Conservation (phyloP, 2,797 vertebrate species). For the Bradypodion pumilum region DNA sequence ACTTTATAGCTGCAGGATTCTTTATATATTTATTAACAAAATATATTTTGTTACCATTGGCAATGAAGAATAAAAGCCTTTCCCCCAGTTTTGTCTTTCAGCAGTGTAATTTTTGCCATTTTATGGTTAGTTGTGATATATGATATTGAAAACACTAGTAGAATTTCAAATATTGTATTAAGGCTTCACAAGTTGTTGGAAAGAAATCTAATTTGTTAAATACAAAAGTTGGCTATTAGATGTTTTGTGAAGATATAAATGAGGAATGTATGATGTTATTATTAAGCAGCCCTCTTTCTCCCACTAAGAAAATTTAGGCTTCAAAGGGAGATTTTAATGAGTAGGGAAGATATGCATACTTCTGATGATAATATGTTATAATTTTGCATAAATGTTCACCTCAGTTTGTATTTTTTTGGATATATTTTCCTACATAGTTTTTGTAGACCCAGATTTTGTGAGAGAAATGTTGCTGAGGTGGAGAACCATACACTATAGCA, state of each 20-base stretch:
- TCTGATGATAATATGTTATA: neutral
- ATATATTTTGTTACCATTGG: slow-evolving; percentile 24
- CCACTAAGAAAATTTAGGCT: slow-evolving; percentile 3
- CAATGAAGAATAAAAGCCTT: slow-evolving; percentile 38
- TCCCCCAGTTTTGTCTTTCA: slow-evolving; percentile 53
- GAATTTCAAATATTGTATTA: slow-evolving; percentile 54
- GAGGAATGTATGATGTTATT: slow-evolving; percentile 10
- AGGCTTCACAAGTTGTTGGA: slow-evolving; percentile 48
- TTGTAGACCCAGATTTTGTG: slow-evolving; percentile 18
- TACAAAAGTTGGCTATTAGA: slow-evolving; percentile 26
- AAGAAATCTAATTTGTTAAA: slow-evolving; percentile 41
- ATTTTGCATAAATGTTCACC: neutral
- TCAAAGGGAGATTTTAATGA: slow-evolving; percentile 4
- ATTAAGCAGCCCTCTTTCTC: neutral
- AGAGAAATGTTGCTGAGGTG: slow-evolving; percentile 19
- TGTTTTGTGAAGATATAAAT: slow-evolving; percentile 20
- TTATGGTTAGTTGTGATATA: slow-evolving; percentile 45
- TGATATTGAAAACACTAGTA: slow-evolving; percentile 30
- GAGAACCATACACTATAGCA: neutral
- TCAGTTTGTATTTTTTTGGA: neutral
- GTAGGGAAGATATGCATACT: neutral
- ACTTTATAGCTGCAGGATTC: slow-evolving; percentile 22
- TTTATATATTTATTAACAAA: slow-evolving; percentile 37
- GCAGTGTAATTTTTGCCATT: slow-evolving; percentile 17
- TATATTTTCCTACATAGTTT: slow-evolving; percentile 18